Evolutionary conservation across 2,888 invertebrate genomes (phyloP).

Genomic region (Parochlus steinenii): DNA sequence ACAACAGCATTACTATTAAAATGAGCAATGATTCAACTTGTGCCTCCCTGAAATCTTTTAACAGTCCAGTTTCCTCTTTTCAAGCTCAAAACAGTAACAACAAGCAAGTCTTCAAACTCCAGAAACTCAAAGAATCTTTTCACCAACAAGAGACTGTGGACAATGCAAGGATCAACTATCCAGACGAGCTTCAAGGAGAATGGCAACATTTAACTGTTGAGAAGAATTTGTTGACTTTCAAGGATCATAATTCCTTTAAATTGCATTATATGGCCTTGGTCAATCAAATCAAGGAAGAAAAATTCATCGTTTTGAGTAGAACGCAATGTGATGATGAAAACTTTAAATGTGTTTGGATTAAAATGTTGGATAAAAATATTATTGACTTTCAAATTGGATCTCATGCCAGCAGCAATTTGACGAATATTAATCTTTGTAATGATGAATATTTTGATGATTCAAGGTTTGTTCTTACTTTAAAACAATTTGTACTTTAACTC

Average conservation of each 20-base stretch:
- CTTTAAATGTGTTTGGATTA: constrained; percentile 16
- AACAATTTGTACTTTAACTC: constrained; percentile 22
- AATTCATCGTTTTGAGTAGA: constrained; percentile 33
- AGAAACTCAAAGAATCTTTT: background rate
- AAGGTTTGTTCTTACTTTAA: constrained; percentile 35
- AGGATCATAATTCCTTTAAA: constrained; percentile 8
- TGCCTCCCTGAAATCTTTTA: no score
- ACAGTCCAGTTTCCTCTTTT: no score
- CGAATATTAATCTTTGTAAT: constrained; percentile 23
- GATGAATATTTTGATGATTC: constrained; percentile 34
- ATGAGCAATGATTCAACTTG: constrained; percentile 8
- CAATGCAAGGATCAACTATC: no score
- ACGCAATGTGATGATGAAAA: constrained; percentile 29
- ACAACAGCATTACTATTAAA: constrained; percentile 3
- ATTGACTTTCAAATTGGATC: constrained; percentile 16
- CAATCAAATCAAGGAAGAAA: constrained; percentile 22
- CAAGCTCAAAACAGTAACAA: constrained; percentile 15
- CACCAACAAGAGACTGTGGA: no score
- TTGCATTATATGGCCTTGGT: constrained; percentile 5
- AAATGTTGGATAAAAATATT: constrained; percentile 16
- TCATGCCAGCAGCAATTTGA: constrained; percentile 11
- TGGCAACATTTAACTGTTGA: constrained; percentile 7
- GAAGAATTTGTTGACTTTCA: constrained; percentile 1
- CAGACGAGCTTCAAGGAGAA: constrained; percentile 3
- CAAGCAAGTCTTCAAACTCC: constrained; percentile 7